Evolutionary conservation across 2,113 vertebrate genomes (phyloP).

Genomic region (Ceyx melanurus): DNA sequence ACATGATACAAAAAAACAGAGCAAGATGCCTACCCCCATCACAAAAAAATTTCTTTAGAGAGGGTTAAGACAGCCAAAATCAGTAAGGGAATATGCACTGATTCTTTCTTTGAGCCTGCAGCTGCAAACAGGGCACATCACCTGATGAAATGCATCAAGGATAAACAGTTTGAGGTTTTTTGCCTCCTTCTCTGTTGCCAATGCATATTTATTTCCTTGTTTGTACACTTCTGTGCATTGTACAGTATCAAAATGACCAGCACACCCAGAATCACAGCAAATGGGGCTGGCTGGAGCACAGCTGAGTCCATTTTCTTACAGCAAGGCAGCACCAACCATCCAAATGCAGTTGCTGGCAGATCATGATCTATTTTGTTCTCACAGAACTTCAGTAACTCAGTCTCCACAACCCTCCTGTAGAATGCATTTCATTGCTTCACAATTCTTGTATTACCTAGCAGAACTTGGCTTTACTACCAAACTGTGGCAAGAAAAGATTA

Average conservation of each 20-base stretch:
- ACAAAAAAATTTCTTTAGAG: background rate
- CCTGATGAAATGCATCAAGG: background rate
- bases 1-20: background rate
- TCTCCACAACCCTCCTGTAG: background rate
- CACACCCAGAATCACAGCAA: background rate
- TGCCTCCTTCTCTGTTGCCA: background rate
- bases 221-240: background rate
- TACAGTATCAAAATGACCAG: background rate
- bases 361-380: background rate
- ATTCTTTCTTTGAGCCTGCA: background rate
- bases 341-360: background rate
- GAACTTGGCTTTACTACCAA: background rate
- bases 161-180: background rate
- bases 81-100: background rate
- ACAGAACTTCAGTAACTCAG: background rate
- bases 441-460: background rate
- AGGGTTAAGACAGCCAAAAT: background rate
- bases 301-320: background rate
- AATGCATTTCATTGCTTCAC: background rate
- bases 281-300: background rate
- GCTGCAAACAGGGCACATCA: background rate
- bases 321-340: background rate
- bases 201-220: background rate
- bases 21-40: fast-evolving
- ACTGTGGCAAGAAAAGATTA: background rate